These are phyloP conservation scores for Spodoptera littoralis DNA, from an alignment of 2,888 invertebrate genomes.

Conservation along the genomic window DNA sequence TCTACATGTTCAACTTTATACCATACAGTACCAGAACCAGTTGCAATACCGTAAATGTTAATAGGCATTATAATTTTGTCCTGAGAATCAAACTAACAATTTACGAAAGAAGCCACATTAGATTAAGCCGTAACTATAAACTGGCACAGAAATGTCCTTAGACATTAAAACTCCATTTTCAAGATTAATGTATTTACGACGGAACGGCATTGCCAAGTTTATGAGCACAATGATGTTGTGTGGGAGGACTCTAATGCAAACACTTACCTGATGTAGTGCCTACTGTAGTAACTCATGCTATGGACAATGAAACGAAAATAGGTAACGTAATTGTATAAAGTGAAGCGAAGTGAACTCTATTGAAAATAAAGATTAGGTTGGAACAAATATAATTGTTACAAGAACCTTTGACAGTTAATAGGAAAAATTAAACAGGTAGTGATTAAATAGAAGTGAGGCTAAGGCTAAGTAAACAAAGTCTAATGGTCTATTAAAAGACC, in stretches of 20 bases:
- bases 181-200: slow-evolving; percentile 70
- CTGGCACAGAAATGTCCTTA: slow-evolving; percentile 50
- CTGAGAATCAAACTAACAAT: too few species aligned
- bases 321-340: slow-evolving; percentile 9
- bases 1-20: too few species aligned
- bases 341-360: slow-evolving; percentile 6
- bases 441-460: too few species aligned
- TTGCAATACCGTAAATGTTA: too few species aligned
- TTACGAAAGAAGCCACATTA: too few species aligned
- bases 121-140: slow-evolving; percentile 2
- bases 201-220: slow-evolving; percentile 77
- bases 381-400: too few species aligned
- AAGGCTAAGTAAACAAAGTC: too few species aligned
- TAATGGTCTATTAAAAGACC: too few species aligned
- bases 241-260: slow-evolving; percentile 63
- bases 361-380: neutral
- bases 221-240: slow-evolving; percentile 72
- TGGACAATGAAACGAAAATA: slow-evolving; percentile 26
- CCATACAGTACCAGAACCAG: too few species aligned
- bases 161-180: slow-evolving; percentile 70
- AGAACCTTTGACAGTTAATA: too few species aligned
- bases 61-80: too few species aligned
- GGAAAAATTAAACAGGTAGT: too few species aligned
- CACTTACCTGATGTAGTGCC: slow-evolving; percentile 58
- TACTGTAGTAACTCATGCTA: slow-evolving; percentile 33